Base-by-base conservation (phyloP, 2,113 vertebrate genomes). In the Paramisgurnus dabryanus region DNA sequence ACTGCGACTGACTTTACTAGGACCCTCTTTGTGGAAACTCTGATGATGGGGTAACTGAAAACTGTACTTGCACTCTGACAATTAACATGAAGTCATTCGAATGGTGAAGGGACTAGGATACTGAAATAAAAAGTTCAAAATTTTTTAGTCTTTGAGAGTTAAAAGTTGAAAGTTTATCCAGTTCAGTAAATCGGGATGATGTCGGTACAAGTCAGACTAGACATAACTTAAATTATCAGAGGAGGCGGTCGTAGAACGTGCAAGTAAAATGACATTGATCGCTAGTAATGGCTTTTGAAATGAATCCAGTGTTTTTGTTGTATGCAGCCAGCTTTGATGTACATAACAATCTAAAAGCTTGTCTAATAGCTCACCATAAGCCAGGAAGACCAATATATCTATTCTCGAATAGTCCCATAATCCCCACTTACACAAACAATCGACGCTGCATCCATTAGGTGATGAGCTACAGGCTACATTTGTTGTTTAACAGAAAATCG, bases 261-360 rank as follows among this genome's bases (percentile, higher is more conserved):
- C 85, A 85, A 89, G 85, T 87, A 87, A 87, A 87, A 85, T 61
- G 45, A 57, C 85, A 89, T 85, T 90, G 86, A 88, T 89, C 82
- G 87, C 53, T 18, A 11, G 78, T 87, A 81, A 86, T 84, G 68
- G 82, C 67, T 76, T 78, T 76, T 72, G 70, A 85, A 71, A 80
- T 76, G 78, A 82, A 82, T 74, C 80, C 58, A 60, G 77, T 61
- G 66, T 7, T 15, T 61, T 49, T 4, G 34, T 41, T 47, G 72
- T 75, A 76, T 76, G 76, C 68, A 76, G 76, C 72, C 34, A 81
- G 80, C 80, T 69, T 18, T 69, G 76, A 74, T 79, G 80, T 78
- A 85, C 67, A 82, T 72, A 71, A 85, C 73, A 80, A 82, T 80
- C 74, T 85, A 85, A 83, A 85, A 85, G 81, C 84, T 55, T 50